Percentiles rank a stretch among this genome's conserved stretches.
phyloP scores from a whole-genome alignment of 2,888 invertebrate genomes.

The Synanthedon formicaeformis region DNA sequence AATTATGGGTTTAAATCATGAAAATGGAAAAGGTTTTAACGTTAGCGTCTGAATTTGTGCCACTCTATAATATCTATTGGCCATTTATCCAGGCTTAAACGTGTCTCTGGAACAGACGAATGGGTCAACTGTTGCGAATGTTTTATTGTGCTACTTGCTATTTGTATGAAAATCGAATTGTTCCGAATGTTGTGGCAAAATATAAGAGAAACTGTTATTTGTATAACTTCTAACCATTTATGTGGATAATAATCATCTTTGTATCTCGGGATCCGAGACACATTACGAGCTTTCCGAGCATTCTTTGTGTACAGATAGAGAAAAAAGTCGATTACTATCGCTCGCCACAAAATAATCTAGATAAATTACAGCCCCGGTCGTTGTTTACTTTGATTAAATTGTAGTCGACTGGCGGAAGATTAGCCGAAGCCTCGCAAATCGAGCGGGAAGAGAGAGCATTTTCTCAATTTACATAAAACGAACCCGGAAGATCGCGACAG shows the following conservation, averaged over 20 bases:
- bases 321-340: constrained; percentile 65
- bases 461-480: constrained; percentile 63
- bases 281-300: constrained; percentile 35
- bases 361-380: constrained; percentile 62
- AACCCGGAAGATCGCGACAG: constrained; percentile 49
- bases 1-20: neutral
- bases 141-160: constrained; percentile 30
- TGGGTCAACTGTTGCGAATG: constrained; percentile 43
- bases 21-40: neutral
- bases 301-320: constrained; percentile 35
- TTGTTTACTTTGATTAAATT: constrained; percentile 71
- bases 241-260: constrained; percentile 48
- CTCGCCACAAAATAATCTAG: constrained; percentile 66
- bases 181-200: constrained; percentile 21
- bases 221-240: constrained; percentile 33
- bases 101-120: constrained; percentile 28
- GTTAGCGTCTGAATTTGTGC: constrained; percentile 1
- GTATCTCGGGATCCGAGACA: constrained; percentile 38
- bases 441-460: constrained; percentile 57
- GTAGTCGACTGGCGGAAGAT: constrained; percentile 67
- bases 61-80: constrained; percentile 34
- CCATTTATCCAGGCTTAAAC: constrained; percentile 33
- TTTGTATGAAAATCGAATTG: constrained; percentile 21
- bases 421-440: constrained; percentile 65
- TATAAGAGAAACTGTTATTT: constrained; percentile 28